A percentile compares a stretch with the other conserved stretches of the same genome.
phyloP scores from a whole-genome alignment of 2,113 vertebrate species.

The Burhinus bistriatus region DNA sequence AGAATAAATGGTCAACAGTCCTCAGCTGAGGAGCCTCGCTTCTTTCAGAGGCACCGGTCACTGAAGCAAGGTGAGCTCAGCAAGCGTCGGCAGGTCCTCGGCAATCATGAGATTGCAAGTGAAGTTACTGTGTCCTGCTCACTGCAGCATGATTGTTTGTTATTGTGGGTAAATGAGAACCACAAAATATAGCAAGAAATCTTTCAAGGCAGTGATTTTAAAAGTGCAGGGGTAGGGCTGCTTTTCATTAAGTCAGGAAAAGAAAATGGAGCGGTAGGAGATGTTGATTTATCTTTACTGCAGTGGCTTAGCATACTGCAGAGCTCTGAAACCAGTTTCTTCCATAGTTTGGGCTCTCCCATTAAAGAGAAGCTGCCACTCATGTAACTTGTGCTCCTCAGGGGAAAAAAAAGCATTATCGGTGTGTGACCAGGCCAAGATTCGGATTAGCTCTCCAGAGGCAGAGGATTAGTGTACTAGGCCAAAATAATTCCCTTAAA shows the following conservation, averaged over 20 bases:
- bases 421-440: background rate
- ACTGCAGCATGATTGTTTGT: background rate
- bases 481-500: background rate
- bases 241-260: background rate
- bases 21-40: background rate
- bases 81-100: background rate
- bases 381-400: background rate
- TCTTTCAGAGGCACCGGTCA: background rate
- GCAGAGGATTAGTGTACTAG: background rate
- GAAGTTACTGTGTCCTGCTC: background rate
- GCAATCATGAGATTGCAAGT: background rate
- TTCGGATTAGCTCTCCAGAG: background rate
- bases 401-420: background rate
- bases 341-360: background rate
- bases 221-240: background rate
- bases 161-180: background rate
- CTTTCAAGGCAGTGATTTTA: background rate
- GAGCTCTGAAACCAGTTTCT: background rate
- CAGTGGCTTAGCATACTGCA: background rate
- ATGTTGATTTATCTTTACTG: background rate
- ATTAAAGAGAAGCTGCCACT: background rate
- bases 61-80: background rate
- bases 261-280: background rate
- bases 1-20: background rate
- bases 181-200: background rate